Base-by-base conservation (phyloP, 2,113 vertebrate species). In the Petrocephalus microphthalmus region DNA sequence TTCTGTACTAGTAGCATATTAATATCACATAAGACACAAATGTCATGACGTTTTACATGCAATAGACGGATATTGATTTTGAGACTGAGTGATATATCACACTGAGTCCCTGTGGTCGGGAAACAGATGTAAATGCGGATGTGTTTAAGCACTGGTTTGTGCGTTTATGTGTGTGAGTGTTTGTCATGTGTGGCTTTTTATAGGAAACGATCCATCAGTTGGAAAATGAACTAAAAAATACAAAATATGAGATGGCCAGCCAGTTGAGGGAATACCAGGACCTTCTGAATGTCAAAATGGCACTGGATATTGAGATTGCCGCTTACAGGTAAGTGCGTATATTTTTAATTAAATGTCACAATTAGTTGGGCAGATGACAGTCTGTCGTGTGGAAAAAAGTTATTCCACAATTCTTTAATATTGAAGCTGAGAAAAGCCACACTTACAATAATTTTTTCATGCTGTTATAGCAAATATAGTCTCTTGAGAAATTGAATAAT, bases 261-360 rank as follows among this genome's bases (percentile, higher is more conserved):
- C 98, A 98, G 93, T 95, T 99, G 71, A 96, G 96, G 10, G 97
- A 99, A 33, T 99, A 99, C 87, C 98, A 99, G 92, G 98, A 99
- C 81, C 95, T 99, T 89, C 96, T 99, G 91, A 99, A 99, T 0
- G 97, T 99, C 89, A 99, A 99, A 93, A 99, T 99, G 98, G 98
- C 98, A 54, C 93, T 99, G 87, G 97, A 99, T 91, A 98, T 99
- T 0, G 98, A 99, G 91, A 99, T 99, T 0, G 96, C 98, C 33
- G 97, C 98, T 51, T 99, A 99, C 74, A 98, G 98, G 98, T 98
- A 85, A 11, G 92, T 90, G 15, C 5, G 0, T 49, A 67, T 13
- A 6, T 71, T 64, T 47, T 13, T 25, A 17, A 56, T n/a, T 85
- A 86, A 51, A 29, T 54, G 11, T 10, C 7, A 33, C 56, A 85